Evolutionary conservation across 2,113 vertebrate species (phyloP).

Genomic region (Indicator indicator): DNA sequence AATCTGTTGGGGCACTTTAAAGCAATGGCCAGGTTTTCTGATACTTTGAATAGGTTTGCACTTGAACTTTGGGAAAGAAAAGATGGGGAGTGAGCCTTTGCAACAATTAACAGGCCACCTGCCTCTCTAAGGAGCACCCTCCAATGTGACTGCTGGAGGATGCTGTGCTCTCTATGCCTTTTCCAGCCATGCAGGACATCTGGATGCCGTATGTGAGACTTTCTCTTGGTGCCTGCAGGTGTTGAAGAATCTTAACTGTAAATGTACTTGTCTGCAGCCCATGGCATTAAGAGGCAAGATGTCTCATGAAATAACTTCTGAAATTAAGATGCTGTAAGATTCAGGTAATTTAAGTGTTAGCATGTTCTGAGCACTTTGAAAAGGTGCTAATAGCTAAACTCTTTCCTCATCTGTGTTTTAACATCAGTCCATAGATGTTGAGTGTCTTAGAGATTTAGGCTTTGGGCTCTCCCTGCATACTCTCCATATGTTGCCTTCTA

Average conservation of each 20-base stretch:
- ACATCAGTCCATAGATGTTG: background rate
- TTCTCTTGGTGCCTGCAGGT: background rate
- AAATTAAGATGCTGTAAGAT: background rate
- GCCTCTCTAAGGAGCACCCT: background rate
- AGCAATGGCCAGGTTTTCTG: background rate
- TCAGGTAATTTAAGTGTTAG: background rate
- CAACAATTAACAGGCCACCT: background rate
- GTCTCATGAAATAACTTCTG: background rate
- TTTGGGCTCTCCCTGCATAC: background rate
- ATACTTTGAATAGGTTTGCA: background rate
- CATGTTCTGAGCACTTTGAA: background rate
- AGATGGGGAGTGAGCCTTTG: background rate
- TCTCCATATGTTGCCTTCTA: background rate
- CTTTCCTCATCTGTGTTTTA: background rate
- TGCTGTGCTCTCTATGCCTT: background rate
- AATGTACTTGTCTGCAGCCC: background rate
- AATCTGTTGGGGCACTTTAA: background rate
- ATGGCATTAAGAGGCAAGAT: background rate
- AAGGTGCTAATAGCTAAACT: background rate
- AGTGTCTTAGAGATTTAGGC: background rate
- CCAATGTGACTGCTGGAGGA: background rate
- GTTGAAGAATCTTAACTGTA: background rate
- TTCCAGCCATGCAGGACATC: background rate
- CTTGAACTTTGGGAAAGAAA: background rate
- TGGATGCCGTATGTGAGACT: background rate